Evolutionary conservation across 2,113 vertebrate species (phyloP).

Genomic region (Nicator chloris): DNA sequence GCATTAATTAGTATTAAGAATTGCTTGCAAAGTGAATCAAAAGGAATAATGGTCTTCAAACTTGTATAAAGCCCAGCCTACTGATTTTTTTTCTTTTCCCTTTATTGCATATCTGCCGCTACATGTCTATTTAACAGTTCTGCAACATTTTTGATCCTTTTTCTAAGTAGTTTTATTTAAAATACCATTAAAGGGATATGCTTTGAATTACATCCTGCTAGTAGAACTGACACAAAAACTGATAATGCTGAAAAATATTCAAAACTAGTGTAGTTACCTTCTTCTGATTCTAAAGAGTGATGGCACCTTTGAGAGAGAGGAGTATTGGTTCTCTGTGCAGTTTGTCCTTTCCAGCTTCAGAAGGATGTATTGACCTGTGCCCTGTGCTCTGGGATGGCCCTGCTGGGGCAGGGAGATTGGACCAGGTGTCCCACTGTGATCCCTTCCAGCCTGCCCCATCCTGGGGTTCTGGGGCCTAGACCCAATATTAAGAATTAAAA

Average conservation of each 20-base stretch:
- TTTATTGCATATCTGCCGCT: background rate
- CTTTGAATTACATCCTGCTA: background rate
- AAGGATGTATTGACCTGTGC: background rate
- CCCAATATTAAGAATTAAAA: background rate
- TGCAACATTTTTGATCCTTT: background rate
- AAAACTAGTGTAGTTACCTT: background rate
- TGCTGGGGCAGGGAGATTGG: background rate
- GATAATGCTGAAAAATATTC: background rate
- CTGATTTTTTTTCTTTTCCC: background rate
- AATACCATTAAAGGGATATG: background rate
- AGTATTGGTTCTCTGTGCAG: background rate
- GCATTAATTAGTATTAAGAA: background rate
- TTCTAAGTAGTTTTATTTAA: background rate
- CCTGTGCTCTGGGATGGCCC: background rate
- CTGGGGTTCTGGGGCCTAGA: background rate
- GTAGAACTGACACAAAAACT: background rate
- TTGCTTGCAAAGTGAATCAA: background rate
- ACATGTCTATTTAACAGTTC: background rate
- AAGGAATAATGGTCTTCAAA: background rate
- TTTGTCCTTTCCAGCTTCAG: background rate
- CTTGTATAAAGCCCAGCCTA: background rate
- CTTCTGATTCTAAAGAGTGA: background rate
- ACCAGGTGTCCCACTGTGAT: no score
- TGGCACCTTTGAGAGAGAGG: background rate
- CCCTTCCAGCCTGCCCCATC: background rate